A percentile compares a stretch with the other conserved stretches of the same genome.
These are phyloP conservation scores for Neotoma lepida DNA, from an alignment of 2,113 vertebrate genomes.

Conservation along the genomic window DNA sequence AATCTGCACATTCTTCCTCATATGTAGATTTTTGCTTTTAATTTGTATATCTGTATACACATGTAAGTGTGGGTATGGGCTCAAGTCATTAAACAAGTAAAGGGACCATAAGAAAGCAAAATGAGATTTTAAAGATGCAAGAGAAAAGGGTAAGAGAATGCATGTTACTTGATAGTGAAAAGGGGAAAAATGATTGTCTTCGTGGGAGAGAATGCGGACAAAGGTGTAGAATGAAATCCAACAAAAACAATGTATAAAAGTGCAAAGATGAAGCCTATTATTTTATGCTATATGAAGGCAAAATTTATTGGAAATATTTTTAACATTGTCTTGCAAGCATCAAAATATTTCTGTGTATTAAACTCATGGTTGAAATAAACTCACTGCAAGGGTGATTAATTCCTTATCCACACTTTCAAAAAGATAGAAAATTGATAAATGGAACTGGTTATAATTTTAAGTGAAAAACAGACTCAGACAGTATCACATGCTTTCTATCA, in stretches of 20 bases:
- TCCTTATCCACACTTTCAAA: neutral
- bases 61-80: neutral
- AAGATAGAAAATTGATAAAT: neutral
- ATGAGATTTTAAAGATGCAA: neutral
- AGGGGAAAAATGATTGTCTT: neutral
- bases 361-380: neutral
- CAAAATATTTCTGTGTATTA: conserved; percentile 31
- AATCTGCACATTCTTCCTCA: neutral
- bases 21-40: neutral
- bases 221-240: neutral
- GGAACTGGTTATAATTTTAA: neutral
- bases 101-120: neutral
- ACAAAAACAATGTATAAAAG: neutral
- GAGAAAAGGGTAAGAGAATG: neutral
- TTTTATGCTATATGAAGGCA: neutral
- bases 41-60: neutral
- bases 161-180: neutral
- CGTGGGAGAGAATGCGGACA: neutral
- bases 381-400: conserved; percentile 1
- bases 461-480: neutral
- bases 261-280: neutral
- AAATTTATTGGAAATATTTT: neutral
- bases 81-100: neutral
- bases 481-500: neutral
- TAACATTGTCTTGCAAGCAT: neutral